These are phyloP conservation scores for Gambusia affinis DNA, from an alignment of 2,113 vertebrate genomes.

Conservation along the genomic window DNA sequence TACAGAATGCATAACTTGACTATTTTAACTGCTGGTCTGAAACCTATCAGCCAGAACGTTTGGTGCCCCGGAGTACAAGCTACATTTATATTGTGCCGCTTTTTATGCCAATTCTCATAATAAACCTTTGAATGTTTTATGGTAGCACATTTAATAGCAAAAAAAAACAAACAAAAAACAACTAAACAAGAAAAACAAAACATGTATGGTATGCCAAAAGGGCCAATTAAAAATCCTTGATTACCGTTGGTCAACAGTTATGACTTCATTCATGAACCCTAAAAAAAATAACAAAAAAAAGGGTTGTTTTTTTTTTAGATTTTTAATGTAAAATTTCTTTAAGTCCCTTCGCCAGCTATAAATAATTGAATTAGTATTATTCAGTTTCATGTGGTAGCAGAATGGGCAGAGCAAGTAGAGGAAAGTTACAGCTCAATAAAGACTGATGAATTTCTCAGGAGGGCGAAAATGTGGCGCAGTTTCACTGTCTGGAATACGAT, in stretches of 20 bases:
- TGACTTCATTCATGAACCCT: conserved; percentile 27
- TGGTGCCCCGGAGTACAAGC: conserved; percentile 36
- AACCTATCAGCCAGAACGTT: conserved; percentile 33
- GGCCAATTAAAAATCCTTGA: conserved; percentile 23
- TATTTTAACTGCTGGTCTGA: conserved; percentile 46
- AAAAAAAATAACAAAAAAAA: conserved; percentile 1
- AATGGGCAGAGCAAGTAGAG: conserved; percentile 31
- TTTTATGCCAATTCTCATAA: conserved; percentile 23
- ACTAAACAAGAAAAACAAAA: conserved; percentile 40
- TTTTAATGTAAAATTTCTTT: conserved; percentile 24
- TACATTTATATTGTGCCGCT: conserved; percentile 33
- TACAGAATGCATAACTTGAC: conserved; percentile 67
- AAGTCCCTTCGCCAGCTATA: conserved; percentile 10
- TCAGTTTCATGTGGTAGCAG: conserved; percentile 24
- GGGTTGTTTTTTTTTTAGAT: conserved; percentile 33
- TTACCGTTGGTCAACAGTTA: conserved; percentile 22
- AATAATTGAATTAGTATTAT: conserved; percentile 37
- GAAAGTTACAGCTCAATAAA: conserved; percentile 49
- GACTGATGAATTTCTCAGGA: background rate
- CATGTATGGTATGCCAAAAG: conserved; percentile 21
- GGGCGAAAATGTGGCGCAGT: conserved; percentile 25
- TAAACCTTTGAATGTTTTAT: conserved; percentile 56
- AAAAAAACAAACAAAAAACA: conserved; percentile 34
- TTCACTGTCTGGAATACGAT: conserved; percentile 6
- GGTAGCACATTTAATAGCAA: conserved; percentile 23